A percentile compares a stretch with the other conserved stretches of the same genome.
Evolutionary conservation across 2,888 invertebrate genomes (phyloP).

Genomic region (Apotomis turbidana): DNA sequence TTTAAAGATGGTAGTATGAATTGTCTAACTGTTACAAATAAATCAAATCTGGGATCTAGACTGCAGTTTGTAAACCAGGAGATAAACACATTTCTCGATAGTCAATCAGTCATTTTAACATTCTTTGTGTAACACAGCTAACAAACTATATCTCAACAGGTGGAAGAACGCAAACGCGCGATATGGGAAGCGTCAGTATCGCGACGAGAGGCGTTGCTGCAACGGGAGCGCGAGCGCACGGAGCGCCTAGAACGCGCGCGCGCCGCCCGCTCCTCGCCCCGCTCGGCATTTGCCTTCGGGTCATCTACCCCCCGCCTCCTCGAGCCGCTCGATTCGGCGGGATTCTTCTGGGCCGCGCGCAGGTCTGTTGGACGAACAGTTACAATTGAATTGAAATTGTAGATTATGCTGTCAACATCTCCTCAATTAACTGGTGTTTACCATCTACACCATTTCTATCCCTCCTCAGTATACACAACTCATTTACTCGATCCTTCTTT

Average conservation of each 20-base stretch:
- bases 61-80: too few relatives aligned
- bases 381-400: neutral
- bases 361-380: constrained; percentile 72
- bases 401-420: neutral
- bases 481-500: too few relatives aligned
- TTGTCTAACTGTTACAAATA: too few relatives aligned
- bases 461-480: too few relatives aligned
- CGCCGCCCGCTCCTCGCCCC: constrained; percentile 87
- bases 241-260: constrained; percentile 91
- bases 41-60: too few relatives aligned
- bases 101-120: too few relatives aligned
- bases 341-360: constrained; percentile 93
- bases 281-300: constrained; percentile 93
- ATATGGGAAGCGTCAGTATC: constrained; percentile 95
- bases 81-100: too few relatives aligned
- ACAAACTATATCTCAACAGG: constrained; percentile 68
- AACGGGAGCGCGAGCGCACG: constrained; percentile 93
- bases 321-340: constrained; percentile 91
- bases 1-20: too few relatives aligned
- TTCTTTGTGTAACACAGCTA: neutral
- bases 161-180: constrained; percentile 94
- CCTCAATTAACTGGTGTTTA: too few relatives aligned
- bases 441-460: constrained; percentile 4
- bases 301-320: constrained; percentile 95
- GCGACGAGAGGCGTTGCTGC: constrained; percentile 92